Percentiles rank a stretch among this genome's conserved stretches.
Evolutionary conservation across 2,113 vertebrate genomes (phyloP).

Genomic region (Pangasianodon hypophthalmus): DNA sequence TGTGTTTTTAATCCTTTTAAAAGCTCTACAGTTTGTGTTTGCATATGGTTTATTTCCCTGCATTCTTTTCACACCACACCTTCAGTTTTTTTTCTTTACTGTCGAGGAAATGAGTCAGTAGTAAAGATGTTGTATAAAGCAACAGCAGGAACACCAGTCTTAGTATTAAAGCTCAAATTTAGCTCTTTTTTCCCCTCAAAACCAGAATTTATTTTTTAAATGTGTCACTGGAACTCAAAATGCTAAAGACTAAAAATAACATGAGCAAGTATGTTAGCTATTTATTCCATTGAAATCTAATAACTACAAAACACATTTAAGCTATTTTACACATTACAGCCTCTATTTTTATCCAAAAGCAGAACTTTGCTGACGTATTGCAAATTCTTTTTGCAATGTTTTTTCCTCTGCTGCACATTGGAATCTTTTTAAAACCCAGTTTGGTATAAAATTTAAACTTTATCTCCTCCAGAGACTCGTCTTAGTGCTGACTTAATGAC

Average conservation of each 20-base stretch:
- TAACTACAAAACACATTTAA: background rate
- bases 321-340: background rate
- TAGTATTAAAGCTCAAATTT: background rate
- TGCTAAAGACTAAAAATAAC: background rate
- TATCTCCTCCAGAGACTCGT: background rate
- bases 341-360: background rate
- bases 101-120: background rate
- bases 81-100: background rate
- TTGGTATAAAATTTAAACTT: background rate
- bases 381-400: background rate
- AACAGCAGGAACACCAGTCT: background rate
- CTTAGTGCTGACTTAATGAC: background rate
- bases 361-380: background rate
- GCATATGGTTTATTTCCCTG: background rate
- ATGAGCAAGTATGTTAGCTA: background rate
- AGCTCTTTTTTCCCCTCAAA: background rate
- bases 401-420: background rate
- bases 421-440: background rate
- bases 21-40: background rate
- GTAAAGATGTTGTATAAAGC: background rate
- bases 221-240: background rate
- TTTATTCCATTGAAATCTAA: background rate
- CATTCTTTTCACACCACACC: background rate
- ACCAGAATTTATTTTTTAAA: background rate
- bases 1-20: background rate